Evolutionary conservation across 1,140 invertebrate genomes (phyloP).

Genomic region (Dreissena rostriformis): DNA sequence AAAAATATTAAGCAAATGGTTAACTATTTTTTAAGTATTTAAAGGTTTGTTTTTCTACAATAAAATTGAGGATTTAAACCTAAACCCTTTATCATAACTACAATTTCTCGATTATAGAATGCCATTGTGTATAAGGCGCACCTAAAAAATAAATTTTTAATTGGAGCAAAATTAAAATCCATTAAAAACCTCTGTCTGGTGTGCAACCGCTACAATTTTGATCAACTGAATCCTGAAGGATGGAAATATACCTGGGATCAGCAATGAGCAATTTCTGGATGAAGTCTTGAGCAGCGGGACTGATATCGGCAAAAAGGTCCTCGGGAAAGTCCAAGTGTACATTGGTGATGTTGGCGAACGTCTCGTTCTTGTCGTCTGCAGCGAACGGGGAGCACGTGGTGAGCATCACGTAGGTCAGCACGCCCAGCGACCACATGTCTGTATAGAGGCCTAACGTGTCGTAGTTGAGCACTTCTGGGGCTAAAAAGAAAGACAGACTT

Average conservation of each 20-base stretch:
- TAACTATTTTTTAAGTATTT: no score
- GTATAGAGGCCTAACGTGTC: conserved; percentile 95
- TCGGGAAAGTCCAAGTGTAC: conserved; percentile 94
- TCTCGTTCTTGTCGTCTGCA: conserved; percentile 95
- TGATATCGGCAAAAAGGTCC: conserved; percentile 93
- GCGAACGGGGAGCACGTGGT: conserved; percentile 95
- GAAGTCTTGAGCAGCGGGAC: conserved; percentile 91
- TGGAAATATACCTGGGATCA: conserved; percentile 88
- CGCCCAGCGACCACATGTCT: conserved; percentile 97
- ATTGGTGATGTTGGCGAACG: conserved; percentile 96
- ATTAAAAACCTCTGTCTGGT: no score
- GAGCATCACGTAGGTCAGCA: conserved; percentile 95
- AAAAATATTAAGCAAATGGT: no score
- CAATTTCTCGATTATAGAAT: no score
- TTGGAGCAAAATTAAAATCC: no score
- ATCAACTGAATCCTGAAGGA: no score
- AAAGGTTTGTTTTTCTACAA: no score
- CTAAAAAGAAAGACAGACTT: conserved; percentile 85
- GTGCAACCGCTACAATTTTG: no score
- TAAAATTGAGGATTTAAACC: no score
- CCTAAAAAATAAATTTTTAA: no score
- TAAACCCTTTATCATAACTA: no score
- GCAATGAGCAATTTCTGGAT: conserved; percentile 92
- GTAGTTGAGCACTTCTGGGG: conserved; percentile 96
- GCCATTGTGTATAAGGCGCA: no score